phyloP scores from a whole-genome alignment of 2,113 vertebrate species.

The Osmerus eperlanus region DNA sequence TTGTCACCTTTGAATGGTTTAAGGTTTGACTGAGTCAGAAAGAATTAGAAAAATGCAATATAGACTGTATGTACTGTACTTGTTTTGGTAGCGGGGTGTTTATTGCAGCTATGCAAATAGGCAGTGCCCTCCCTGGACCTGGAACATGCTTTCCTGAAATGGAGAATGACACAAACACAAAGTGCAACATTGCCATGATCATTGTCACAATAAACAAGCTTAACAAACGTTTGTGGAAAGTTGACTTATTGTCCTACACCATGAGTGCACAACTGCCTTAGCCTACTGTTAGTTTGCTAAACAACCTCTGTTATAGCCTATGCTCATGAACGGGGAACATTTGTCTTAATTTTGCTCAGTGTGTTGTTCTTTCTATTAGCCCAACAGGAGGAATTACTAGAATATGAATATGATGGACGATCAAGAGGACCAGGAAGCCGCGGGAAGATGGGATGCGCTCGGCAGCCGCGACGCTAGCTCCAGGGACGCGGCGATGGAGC shows the following conservation, averaged over 20 bases:
- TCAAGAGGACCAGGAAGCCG: slow-evolving; percentile 71
- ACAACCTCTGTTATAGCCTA: not conserved
- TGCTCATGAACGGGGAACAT: not conserved
- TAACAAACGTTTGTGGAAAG: too few species aligned
- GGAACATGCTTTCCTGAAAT: not conserved
- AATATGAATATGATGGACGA: slow-evolving; percentile 75
- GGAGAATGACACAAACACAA: not conserved
- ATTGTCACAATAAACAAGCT: not conserved
- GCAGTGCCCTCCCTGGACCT: too few species aligned
- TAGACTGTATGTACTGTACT: slow-evolving; percentile 31
- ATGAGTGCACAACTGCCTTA: too few species aligned
- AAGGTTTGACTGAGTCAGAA: slow-evolving; percentile 11
- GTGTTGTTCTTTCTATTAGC: slow-evolving; percentile 15
- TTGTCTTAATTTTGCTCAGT: not conserved
- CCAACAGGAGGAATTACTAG: slow-evolving; percentile 46
- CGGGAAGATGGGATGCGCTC: slow-evolving; percentile 82
- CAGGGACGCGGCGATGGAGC: slow-evolving; percentile 79
- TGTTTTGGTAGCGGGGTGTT: not conserved
- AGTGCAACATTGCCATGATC: not conserved
- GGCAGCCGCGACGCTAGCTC: slow-evolving; percentile 77
- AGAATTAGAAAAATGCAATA: slow-evolving; percentile 54
- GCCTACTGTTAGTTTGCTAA: too few species aligned
- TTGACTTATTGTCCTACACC: too few species aligned
- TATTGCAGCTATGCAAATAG: too few species aligned
- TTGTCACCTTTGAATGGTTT: too few species aligned